phyloP scores from a whole-genome alignment of 2,797 vertebrate genomes.

The Cercopithecus mitis region DNA sequence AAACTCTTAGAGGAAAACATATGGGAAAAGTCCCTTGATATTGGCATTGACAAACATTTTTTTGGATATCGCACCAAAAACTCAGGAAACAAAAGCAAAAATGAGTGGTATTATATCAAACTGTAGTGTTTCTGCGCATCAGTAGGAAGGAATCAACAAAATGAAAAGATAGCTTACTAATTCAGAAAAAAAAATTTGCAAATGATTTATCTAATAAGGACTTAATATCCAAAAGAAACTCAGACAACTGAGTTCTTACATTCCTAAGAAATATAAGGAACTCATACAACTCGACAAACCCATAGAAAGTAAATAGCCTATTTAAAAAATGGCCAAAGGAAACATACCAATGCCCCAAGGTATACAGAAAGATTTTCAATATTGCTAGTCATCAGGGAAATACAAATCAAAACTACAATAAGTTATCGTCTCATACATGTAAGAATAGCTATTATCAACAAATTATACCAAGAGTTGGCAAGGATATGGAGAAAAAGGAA shows the following conservation, averaged over 20 bases:
- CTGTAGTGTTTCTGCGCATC: neutral
- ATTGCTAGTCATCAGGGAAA: neutral
- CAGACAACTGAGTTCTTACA: neutral
- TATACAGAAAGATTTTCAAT: neutral
- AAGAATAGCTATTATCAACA: neutral
- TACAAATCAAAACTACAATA: neutral
- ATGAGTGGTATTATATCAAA: neutral
- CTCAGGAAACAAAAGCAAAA: neutral
- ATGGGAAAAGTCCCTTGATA: neutral
- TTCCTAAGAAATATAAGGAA: no score
- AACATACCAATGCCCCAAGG: neutral
- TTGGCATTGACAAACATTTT: no score
- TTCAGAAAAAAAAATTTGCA: neutral
- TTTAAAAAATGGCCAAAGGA: neutral
- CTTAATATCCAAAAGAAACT: neutral
- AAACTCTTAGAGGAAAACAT: neutral
- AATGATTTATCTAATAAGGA: neutral
- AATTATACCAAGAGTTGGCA: neutral
- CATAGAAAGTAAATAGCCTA: neutral
- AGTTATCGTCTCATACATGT: no score
- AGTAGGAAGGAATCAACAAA: neutral
- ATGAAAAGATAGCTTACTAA: neutral
- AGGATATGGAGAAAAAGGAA: neutral
- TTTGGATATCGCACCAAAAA: neutral
- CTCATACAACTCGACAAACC: no score